These are phyloP conservation scores for Lysiphlebus fabarum DNA, from an alignment of 1,140 invertebrate species.

Conservation along the genomic window DNA sequence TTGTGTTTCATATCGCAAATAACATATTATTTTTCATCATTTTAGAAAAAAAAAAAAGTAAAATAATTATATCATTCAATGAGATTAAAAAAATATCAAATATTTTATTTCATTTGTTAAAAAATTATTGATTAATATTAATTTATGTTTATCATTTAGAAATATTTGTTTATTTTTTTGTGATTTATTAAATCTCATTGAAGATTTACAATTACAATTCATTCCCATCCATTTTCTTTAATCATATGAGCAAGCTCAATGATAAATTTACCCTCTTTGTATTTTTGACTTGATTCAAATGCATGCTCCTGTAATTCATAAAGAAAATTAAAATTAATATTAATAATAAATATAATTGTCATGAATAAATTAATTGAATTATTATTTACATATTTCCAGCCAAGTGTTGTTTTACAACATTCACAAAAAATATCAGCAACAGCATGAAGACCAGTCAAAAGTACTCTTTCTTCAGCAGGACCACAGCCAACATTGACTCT, in stretches of 20 bases:
- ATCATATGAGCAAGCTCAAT: conserved; percentile 99
- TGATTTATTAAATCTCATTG: background rate
- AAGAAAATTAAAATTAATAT: conserved; percentile 37
- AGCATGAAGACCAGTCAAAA: conserved; percentile 97
- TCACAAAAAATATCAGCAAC: conserved; percentile 99
- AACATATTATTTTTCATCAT: too few species aligned
- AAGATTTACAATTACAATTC: conserved; percentile 38
- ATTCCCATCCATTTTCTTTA: conserved; percentile 99
- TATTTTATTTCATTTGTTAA: too few species aligned
- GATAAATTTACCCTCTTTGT: conserved; percentile 99
- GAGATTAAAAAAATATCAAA: too few species aligned
- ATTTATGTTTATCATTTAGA: background rate
- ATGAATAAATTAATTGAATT: background rate
- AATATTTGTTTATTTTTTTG: conserved; percentile 6
- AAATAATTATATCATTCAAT: too few species aligned
- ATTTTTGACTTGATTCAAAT: conserved; percentile 99
- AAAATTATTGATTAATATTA: background rate
- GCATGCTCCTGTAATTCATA: conserved; percentile 98
- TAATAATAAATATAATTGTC: background rate
- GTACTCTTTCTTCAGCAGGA: conserved; percentile 95
- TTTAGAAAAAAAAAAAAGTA: too few species aligned
- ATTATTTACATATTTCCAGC: conserved; percentile 98
- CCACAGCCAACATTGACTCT: conserved; percentile 99
- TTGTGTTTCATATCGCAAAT: too few species aligned
- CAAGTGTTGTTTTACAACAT: conserved; percentile 98